Percentiles rank a stretch among this genome's conserved stretches.
Evolutionary conservation across 2,797 vertebrate genomes (phyloP).

Genomic region (Pachyuromys duprasi): DNA sequence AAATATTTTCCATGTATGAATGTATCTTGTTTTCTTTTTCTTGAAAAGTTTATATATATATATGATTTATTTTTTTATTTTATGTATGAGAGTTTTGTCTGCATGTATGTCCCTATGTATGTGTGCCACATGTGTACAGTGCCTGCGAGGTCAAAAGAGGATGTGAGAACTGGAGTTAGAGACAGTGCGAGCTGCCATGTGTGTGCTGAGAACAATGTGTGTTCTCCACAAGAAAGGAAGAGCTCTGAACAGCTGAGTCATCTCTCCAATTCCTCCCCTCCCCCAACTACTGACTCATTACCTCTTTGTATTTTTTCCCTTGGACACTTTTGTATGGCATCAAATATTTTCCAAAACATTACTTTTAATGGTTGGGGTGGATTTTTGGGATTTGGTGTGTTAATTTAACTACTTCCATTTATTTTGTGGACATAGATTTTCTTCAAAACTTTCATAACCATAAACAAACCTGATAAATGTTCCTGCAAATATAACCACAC

Average conservation of each 20-base stretch:
- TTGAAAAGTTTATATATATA: neutral
- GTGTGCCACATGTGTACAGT: too few relatives aligned
- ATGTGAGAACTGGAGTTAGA: neutral
- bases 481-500: neutral
- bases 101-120: neutral
- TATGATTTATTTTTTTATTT: neutral
- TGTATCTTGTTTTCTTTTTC: neutral
- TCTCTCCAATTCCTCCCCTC: neutral
- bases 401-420: constrained; percentile 21
- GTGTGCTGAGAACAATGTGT: neutral
- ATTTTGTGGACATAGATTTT: constrained; percentile 11
- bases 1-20: constrained; percentile 29
- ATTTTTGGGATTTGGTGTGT: neutral
- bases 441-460: constrained; percentile 26
- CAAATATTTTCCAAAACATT: constrained; percentile 43
- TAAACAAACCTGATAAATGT: constrained; percentile 46
- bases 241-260: neutral
- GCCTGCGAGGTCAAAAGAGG: neutral
- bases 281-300: constrained; percentile 26
- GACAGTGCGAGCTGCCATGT: neutral
- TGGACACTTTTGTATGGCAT: neutral
- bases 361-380: neutral
- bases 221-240: neutral
- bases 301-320: constrained; percentile 6
- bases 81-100: neutral